Base-by-base conservation (phyloP, 2,888 invertebrate species). In the Teleiodes luculella region DNA sequence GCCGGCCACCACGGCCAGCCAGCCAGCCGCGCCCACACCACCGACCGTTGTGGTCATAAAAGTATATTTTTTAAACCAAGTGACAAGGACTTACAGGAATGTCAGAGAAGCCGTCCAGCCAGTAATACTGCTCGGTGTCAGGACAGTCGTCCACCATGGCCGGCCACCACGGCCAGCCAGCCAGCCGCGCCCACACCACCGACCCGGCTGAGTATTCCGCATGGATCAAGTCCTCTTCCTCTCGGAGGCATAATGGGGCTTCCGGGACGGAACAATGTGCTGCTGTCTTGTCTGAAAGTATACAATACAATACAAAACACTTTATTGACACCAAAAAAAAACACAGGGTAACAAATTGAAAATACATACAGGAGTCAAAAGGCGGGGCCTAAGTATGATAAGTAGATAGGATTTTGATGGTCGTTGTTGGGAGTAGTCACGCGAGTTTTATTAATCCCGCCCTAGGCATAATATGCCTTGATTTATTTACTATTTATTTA, bases 131-230 rank as follows among this genome's bases (percentile, higher is more conserved):
- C 58, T 92, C 91, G 0, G 81, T 80, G 59, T 93, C 92, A 0
- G 93, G 93, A 64, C 92, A 92, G 67, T 93, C 92, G 59, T 94
- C 93, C 0, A 94, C 91, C 88, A 95, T 92, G 1, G 91, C 94
- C 2, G 94, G 94, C 94, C 94, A 94, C 93, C 93, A 93, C 1
- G 94, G 93, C 81, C 86, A 93, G 20, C 92, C 92, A 0, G 77
- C 62, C 59, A 92, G 61, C 35, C 84, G 90, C 0, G 92, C 94
- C 92, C 93, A 92, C 0, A 94, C 94, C 36, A 94, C 62, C 14
- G 93, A 93, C 0, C 94, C 94, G 3, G 92, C 91, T 2, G 92
- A 90, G 65, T 91, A 94, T 56, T 82, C 74, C 63, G 91, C 91
- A 60, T 91, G 86, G 28, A 94, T 92, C 30, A 92, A 70, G 54